Base-by-base conservation (phyloP, 2,113 vertebrate genomes). In the Aptenodytes patagonicus region DNA sequence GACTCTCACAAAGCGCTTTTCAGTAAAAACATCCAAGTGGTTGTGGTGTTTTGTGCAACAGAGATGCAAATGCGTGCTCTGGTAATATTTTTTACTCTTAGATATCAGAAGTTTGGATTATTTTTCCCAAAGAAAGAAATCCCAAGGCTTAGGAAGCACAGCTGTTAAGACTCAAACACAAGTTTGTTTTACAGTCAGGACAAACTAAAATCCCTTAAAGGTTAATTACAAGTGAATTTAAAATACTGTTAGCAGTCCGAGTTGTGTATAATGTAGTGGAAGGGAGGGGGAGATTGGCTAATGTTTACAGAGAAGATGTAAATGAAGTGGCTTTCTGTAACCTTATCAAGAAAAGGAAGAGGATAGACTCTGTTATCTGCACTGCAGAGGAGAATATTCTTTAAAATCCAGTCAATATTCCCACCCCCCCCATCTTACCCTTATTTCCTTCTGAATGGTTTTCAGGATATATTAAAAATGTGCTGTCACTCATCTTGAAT, bases 191-290 rank as follows among this genome's bases (percentile, higher is more conserved):
- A 55, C 25, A 61, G 65, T 69, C 65, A 72, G 57, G 72, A 84
- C 72, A 93, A 95, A 76, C 57, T 84, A 68, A 96, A 96, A 92
- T 84, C 83, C 52, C 58, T 94, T 75, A 89, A 92, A 89, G 61
- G 87, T 91, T 93, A 95, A 96, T 97, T 96, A 72, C 42, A 76
- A 89, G 25, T 87, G 81, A 79, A 61, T 91, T 92, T 82, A 54
- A 91, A 94, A 82, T 69, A 89, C 17, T 64, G 28, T 72, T 79
- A 54, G 31, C 38, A 26, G 76, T 76, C 44, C 0, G 0, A 79
- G 19, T 62, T 78, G 29, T 42, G 17, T 81, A 16, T 81, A 64
- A 66, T 47, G 10, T 36, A 42, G 46, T 15, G 34, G 51, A 6
- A 0, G 10, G 36, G n/a, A 70, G 17, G 18, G n/a, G 17, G 38